A percentile compares a stretch with the other conserved stretches of the same genome.
These are phyloP conservation scores for Drosophila lacicola DNA, from an alignment of 2,888 invertebrate species.

Conservation along the genomic window DNA sequence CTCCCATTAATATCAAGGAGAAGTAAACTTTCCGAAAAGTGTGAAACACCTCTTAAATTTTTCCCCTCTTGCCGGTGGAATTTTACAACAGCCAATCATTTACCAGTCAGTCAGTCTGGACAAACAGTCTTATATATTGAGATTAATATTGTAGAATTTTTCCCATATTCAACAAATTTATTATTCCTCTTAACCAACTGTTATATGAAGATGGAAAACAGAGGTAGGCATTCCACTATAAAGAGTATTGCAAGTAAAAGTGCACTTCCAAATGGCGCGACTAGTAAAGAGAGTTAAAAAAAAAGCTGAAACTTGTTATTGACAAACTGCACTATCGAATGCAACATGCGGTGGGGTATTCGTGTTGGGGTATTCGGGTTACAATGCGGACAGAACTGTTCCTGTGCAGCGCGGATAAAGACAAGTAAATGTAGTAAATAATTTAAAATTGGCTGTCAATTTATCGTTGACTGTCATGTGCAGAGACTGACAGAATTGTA, in stretches of 20 bases:
- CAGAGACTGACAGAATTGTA: constrained; percentile 23
- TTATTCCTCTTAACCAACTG: too few species aligned
- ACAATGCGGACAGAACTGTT: not conserved
- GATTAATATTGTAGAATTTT: too few species aligned
- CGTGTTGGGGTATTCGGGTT: not conserved
- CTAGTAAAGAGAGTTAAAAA: constrained; percentile 13
- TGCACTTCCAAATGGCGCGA: constrained; percentile 13
- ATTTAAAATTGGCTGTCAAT: constrained; percentile 63
- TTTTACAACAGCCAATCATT: too few species aligned
- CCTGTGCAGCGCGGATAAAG: constrained; percentile 33
- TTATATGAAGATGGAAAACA: too few species aligned
- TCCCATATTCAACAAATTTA: too few species aligned
- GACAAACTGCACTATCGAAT: constrained; percentile 51
- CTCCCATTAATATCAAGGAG: too few species aligned
- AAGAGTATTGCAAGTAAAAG: constrained; percentile 12
- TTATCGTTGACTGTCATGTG: constrained; percentile 40
- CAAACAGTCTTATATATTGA: too few species aligned
- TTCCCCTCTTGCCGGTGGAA: too few species aligned
- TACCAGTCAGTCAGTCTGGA: too few species aligned
- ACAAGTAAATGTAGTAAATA: constrained; percentile 58
- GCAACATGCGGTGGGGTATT: constrained; percentile 19
- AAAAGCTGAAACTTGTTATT: constrained; percentile 46
- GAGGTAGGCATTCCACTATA: not conserved
- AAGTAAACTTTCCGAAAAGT: too few species aligned
- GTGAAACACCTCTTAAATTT: too few species aligned